Base-by-base conservation (phyloP, 1,140 invertebrate species). In the Drosophila ironensis region DNA sequence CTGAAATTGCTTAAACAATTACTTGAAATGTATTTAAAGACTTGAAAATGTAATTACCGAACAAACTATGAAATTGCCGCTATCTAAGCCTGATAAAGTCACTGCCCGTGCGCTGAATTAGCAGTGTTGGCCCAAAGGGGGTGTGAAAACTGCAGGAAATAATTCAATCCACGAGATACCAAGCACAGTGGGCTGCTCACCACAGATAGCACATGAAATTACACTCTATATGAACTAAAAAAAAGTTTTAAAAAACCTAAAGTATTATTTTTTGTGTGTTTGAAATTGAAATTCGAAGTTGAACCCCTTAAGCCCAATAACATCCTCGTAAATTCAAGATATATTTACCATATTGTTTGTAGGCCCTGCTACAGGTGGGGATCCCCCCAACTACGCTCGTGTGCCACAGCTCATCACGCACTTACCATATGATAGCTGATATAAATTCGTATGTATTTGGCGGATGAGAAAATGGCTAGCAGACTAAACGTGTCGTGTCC, bases 1-100 rank as follows among this genome's bases (percentile, higher is more conserved):
- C 17, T 63, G 24, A 48, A 63, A 63, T 63, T 48, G 41, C 41
- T 63, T 40, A 40, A 63, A 48, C 59, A 63, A 63, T 63, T 63
- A 63, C 59, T 48, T 12, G 19, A 63, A 63, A 63, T 40, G 56
- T 63, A 40, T 63, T 63, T 63, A 48, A 47, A 63, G 59, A 63
- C 41, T 61, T 25, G 19, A 38, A 63, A 61, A 28, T 22, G 56
- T 47, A 63, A 63, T 63, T 63, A 40, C 30, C 56, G 33, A 61
- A 61, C 59, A 63, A 63, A 61, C 59, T 63, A 63, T 63, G 30
- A 61, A 61, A 48, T 24, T 61, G 56, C 12, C 24, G 41, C 56
- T 66, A 67, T 66, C 60, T 67, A 16, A 46, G 48, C 48, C 40
- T 40, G 61, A 68, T 68, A 68, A 53, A 41, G 25, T 38, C 3